Base-by-base conservation (phyloP, 2,888 invertebrate genomes). In the Lasioglossum leucozonium region DNA sequence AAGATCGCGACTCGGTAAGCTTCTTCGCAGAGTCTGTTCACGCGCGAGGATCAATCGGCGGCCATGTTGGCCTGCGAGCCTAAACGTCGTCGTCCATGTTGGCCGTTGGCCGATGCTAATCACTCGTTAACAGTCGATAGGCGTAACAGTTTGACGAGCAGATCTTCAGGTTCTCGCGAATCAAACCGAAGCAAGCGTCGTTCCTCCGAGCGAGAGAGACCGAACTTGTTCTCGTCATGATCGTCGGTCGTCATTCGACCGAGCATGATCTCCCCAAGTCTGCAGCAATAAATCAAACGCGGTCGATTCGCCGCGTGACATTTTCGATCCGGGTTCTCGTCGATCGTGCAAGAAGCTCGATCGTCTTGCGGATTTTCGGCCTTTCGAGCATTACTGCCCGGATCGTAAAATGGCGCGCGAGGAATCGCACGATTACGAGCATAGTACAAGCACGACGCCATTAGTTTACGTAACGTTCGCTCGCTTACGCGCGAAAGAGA, bases 161-260 rank as follows among this genome's bases (percentile, higher is more conserved):
- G 65, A 47, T n/a, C 13, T 44, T 26, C 34, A 6, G 65, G 37
- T 11, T 34, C n/a, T 65, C 65, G 65, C 44, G 65, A 67, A 65
- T 76, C 10, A 37, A 76, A n/a, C 42, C 62, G 30, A 26, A 6
- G 44, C 26, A 40, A 8, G 34, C 44, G n/a, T 47, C 16, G 76
- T 47, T 65, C 10, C 30, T 47, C 44, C 11, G 42, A 42, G 3
- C 16, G 55, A 51, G 18, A n/a, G 26, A 40, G 37, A 42, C 0
- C 65, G 26, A 85, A 72, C 76, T 78, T 84, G 84, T 85, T 58
- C n/a, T n/a, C 75, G 22, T 79, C 81, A 78, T 85, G 86, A 85
- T 81, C 82, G 26, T 62, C 80, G 83, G 82, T 51, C 73, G 44
- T 65, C 74, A 78, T 79, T 75, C 67, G 79, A 51, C 22, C 8